Percentiles rank a stretch among this genome's conserved stretches.
Evolutionary conservation across 2,113 vertebrate genomes (phyloP).

Genomic region (Bos taurus): ARS-UCD2.0 NC_037345.1:10078501-10079000

Average conservation of each 20-base stretch:
- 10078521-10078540: background rate
- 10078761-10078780: background rate
- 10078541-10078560: background rate
- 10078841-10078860: no score
- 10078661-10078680: background rate
- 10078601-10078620: background rate
- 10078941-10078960: fast-evolving
- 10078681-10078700: background rate
- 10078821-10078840: no score
- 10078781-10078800: fast-evolving
- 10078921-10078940: background rate
- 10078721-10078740: fast-evolving
- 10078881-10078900: background rate
- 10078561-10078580: background rate
- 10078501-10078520: background rate
- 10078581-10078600: background rate
- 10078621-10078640: background rate
- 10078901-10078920: no score
- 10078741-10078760: background rate
- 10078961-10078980: background rate
- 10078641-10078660: background rate
- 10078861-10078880: no score
- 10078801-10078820: background rate
- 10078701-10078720: fast-evolving
- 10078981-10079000: background rate